Base-by-base conservation (phyloP, 2,113 vertebrate species). In the Microtus ochrogaster region DNA sequence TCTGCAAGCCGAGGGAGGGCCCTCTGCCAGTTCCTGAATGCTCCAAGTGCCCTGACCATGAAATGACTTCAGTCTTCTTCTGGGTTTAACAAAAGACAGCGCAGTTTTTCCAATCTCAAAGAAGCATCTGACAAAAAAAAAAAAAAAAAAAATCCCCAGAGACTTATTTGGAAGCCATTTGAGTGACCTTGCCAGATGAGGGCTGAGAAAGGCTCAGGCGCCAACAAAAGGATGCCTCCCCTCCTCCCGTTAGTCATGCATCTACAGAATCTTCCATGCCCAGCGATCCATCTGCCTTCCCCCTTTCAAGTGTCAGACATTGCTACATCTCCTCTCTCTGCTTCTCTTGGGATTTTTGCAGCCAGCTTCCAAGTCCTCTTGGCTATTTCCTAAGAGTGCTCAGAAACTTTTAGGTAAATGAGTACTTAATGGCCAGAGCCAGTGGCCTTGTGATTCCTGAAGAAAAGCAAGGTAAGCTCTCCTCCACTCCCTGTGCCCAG, bases 351-450 rank as follows among this genome's bases (percentile, higher is more conserved):
- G 21, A n/a, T 22, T 82, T 49, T 65, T 70, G 3, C 6, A 33
- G 17, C 77, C 49, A 16, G 1, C 66, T 96, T n/a, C 44, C 41
- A 78, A 89, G 10, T 82, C 73, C 78, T 22, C 47, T 89, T 91
- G 77, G 44, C n/a, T 68, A 9, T 92, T 95, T 86, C 30, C 49
- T 66, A 5, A 91, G 44, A 89, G 52, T 52, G 22, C 17, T 91
- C 66, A 63, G 44, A 90, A 96, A 92, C 22, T 33, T 83, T 94
- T 61, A 55, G 83, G 39, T 65, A 87, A 97, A 90, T 52, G 16
- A 17, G 30, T 72, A 39, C 73, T 89, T 47, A 65, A 74, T 91
- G 22, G 63, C 12, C 47, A 36, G 47, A 63, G 58, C 85, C 78
- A 93, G 47, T 83, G 65, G 65, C 41, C 13, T 68, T 36, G 55